Evolutionary conservation across 2,888 invertebrate species (phyloP).

Genomic region (Eristalinus sepulchralis): DNA sequence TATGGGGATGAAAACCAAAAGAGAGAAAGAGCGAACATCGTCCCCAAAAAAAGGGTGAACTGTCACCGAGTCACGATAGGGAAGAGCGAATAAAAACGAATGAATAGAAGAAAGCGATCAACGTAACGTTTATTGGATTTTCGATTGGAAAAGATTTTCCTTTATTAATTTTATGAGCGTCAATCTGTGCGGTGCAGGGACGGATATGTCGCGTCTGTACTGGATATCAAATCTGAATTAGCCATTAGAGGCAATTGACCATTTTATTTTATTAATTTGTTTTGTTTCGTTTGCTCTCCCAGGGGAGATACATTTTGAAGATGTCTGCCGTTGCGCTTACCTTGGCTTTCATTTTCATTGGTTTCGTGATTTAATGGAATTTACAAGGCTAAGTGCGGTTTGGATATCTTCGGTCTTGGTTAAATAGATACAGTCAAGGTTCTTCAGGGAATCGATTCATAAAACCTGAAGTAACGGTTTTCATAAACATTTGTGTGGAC

Average conservation of each 20-base stretch:
- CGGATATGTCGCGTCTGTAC: neutral
- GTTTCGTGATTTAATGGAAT: too few species aligned
- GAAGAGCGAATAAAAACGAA: conserved; percentile 52
- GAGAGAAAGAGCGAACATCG: conserved; percentile 1
- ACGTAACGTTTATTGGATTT: conserved; percentile 69
- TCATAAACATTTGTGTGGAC: too few species aligned
- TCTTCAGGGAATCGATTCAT: too few species aligned
- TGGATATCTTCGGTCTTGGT: too few species aligned
- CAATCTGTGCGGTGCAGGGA: conserved; percentile 23
- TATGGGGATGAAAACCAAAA: conserved; percentile 65
- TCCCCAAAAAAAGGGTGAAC: conserved; percentile 52
- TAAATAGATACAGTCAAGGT: too few species aligned
- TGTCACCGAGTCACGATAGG: conserved; percentile 47
- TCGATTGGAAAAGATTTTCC: conserved; percentile 69
- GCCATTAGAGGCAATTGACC: conserved; percentile 20
- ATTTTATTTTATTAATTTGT: conserved; percentile 22
- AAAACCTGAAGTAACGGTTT: too few species aligned
- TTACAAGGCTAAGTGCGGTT: too few species aligned
- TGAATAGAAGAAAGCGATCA: conserved; percentile 60
- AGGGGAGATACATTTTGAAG: neutral
- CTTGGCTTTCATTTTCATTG: too few species aligned
- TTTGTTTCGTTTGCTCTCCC: neutral
- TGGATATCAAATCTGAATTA: conserved; percentile 20
- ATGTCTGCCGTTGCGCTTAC: too few species aligned
- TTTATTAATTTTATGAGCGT: conserved; percentile 63